Conservation (phyloP, 2,888 invertebrate species). For the Mystacides longicornis region DNA sequence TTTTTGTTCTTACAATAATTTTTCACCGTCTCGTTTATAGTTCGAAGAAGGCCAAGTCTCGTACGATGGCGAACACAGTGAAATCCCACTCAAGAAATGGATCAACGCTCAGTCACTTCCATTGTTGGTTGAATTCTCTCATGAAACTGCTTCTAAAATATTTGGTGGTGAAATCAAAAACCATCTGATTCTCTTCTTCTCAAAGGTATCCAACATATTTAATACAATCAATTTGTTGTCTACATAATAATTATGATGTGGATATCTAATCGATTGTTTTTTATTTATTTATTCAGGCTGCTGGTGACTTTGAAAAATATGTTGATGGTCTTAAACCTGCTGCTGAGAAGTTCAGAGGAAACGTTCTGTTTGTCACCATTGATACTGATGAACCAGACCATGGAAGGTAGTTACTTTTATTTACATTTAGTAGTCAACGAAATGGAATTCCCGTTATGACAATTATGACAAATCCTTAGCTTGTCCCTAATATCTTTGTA, state of each 20-base stretch:
- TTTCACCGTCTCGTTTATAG: slow-evolving; percentile 37
- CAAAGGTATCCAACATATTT: slow-evolving; percentile 50
- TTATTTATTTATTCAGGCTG: slow-evolving; percentile 42
- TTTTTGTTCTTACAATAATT: too few species aligned
- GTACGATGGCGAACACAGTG: slow-evolving; percentile 61
- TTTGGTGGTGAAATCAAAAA: slow-evolving; percentile 97
- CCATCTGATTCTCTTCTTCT: slow-evolving; percentile 91
- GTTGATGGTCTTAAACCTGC: slow-evolving; percentile 71
- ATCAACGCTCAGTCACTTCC: slow-evolving; percentile 80
- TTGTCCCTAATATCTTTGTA: too few species aligned
- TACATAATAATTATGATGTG: background rate
- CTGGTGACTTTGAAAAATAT: slow-evolving; percentile 74
- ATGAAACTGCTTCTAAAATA: slow-evolving; percentile 95
- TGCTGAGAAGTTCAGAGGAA: slow-evolving; percentile 85
- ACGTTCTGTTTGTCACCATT: slow-evolving; percentile 91
- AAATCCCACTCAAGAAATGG: slow-evolving; percentile 72
- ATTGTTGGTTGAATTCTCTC: slow-evolving; percentile 90
- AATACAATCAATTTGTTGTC: background rate
- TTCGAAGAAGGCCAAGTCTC: slow-evolving; percentile 79
- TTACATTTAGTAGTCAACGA: background rate
- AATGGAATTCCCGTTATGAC: too few species aligned
- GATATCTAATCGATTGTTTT: background rate
- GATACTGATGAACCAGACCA: slow-evolving; percentile 95
- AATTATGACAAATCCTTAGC: too few species aligned
- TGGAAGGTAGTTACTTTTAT: slow-evolving; percentile 44